Conservation (phyloP, 2,113 vertebrate genomes). For the Limanda limanda region DNA sequence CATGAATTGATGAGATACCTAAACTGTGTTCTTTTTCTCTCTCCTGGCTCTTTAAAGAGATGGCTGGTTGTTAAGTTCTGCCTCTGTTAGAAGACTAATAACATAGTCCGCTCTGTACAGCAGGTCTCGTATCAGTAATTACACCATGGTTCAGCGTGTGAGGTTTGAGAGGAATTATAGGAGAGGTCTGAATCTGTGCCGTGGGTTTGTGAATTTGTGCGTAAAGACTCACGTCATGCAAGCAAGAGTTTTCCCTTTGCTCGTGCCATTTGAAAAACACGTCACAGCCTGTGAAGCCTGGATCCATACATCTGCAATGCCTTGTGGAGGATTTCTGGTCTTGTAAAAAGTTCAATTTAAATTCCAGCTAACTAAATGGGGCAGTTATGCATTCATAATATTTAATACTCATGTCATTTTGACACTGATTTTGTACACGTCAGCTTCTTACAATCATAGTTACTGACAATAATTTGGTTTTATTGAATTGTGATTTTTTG, state of each 20-base stretch:
- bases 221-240: neutral
- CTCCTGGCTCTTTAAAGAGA: constrained; percentile 50
- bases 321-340: neutral
- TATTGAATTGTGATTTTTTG: constrained; percentile 3
- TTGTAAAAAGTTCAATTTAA: neutral
- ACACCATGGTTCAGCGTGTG: constrained; percentile 45
- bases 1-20: constrained; percentile 18
- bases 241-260: constrained; percentile 5
- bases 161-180: constrained; percentile 59
- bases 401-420: neutral
- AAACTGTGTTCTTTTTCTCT: constrained; percentile 15
- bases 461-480: neutral
- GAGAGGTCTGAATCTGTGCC: constrained; percentile 39
- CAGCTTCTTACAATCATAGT: neutral
- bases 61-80: constrained; percentile 39
- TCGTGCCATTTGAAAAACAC: neutral
- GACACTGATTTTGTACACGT: neutral
- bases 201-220: constrained; percentile 18
- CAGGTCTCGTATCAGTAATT: constrained; percentile 71
- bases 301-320: constrained; percentile 17
- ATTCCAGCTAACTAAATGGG: neutral
- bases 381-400: neutral
- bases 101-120: constrained; percentile 57
- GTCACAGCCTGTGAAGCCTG: too few species aligned
- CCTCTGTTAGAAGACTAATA: constrained; percentile 65